phyloP scores from a whole-genome alignment of 2,797 vertebrate genomes.

The Semaprochilodus insignis region DNA sequence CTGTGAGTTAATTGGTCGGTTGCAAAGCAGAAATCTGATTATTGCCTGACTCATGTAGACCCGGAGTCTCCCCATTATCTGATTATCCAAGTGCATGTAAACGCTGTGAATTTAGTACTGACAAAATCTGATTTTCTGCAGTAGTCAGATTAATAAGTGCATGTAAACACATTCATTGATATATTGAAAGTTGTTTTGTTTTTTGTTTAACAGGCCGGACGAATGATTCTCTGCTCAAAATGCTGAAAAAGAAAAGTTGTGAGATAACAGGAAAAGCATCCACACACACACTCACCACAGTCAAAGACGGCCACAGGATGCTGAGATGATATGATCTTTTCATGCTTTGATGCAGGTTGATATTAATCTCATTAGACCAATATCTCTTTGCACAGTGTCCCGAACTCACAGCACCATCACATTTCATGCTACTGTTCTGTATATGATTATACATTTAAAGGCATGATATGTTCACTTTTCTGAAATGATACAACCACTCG shows the following conservation, averaged over 20 bases:
- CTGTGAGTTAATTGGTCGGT: too few species aligned
- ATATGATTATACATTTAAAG: background rate
- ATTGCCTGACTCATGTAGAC: too few species aligned
- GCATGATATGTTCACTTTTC: background rate
- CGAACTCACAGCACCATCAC: constrained; percentile 19
- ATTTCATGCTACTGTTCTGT: constrained; percentile 38
- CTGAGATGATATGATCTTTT: constrained; percentile 40
- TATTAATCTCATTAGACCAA: constrained; percentile 49
- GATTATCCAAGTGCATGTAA: too few species aligned
- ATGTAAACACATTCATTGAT: too few species aligned
- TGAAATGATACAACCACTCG: background rate
- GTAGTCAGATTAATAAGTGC: too few species aligned
- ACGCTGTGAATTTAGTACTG: too few species aligned
- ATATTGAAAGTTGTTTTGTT: too few species aligned
- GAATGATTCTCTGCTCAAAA: background rate
- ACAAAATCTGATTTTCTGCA: too few species aligned
- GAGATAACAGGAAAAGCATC: too few species aligned
- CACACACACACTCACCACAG: background rate
- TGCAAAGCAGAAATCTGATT: too few species aligned
- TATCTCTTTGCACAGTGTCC: constrained; percentile 19
- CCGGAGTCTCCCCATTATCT: too few species aligned
- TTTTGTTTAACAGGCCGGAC: too few species aligned
- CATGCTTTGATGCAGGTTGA: constrained; percentile 29
- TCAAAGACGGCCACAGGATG: background rate
- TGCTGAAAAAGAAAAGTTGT: background rate